phyloP scores from a whole-genome alignment of 2,888 invertebrate species.

The Megaustenia siamemsis region DNA sequence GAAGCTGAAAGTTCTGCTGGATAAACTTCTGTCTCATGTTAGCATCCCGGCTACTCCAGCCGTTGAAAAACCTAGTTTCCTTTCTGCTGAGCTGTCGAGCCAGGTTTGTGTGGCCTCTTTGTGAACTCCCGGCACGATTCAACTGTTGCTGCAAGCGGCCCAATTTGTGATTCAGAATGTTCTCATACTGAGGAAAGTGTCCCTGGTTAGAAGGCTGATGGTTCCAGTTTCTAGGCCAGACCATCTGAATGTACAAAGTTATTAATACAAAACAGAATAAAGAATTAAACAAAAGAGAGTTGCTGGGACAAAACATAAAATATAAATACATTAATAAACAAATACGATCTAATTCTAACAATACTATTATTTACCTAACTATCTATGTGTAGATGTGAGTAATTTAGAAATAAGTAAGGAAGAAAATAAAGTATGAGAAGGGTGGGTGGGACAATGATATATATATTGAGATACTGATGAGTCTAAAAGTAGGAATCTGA shows the following conservation, averaged over 20 bases:
- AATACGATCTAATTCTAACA: no score
- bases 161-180: slow-evolving; percentile 72
- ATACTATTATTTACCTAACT: no score
- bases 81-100: neutral
- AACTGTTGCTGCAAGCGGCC: slow-evolving; percentile 69
- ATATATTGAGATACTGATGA: no score
- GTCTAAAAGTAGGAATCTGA: no score
- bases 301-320: no score
- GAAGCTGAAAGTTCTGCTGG: slow-evolving; percentile 35
- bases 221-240: slow-evolving; percentile 55
- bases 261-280: neutral
- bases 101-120: neutral
- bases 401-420: no score
- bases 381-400: no score
- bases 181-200: slow-evolving; percentile 68
- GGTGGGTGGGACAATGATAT: no score
- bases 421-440: no score
- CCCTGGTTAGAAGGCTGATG: slow-evolving; percentile 60
- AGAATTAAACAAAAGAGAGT: no score
- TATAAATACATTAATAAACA: no score
- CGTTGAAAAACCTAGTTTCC: neutral
- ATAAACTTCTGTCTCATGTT: slow-evolving; percentile 53
- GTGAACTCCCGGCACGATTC: slow-evolving; percentile 60
- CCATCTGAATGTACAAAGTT: slow-evolving; percentile 12
- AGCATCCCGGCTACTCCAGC: slow-evolving; percentile 38